These are phyloP conservation scores for Conus betulinus DNA, from an alignment of 1,140 invertebrate genomes.

Conservation along the genomic window DNA sequence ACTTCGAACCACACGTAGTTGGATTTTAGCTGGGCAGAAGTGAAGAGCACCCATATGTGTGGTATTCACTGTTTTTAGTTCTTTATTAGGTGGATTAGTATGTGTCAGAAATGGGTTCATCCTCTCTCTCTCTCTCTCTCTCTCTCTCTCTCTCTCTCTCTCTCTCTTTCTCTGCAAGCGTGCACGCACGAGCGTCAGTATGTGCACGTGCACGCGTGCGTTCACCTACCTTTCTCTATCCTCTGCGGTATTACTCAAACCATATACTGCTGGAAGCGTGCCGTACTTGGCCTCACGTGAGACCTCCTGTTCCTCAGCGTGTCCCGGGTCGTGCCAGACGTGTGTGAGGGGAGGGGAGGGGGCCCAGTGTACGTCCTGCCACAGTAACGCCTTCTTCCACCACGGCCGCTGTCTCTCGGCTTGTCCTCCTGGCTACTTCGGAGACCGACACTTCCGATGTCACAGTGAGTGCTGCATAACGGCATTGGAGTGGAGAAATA, in stretches of 20 bases:
- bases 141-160: not conserved
- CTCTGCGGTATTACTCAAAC: too few relatives aligned
- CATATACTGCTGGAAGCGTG: too few relatives aligned
- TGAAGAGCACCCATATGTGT: too few relatives aligned
- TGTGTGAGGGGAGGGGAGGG: conserved; percentile 43
- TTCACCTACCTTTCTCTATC: not conserved
- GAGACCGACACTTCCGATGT: conserved; percentile 27
- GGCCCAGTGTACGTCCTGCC: conserved; percentile 52
- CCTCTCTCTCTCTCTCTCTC: not conserved
- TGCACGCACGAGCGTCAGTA: too few relatives aligned
- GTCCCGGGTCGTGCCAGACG: conserved; percentile 34
- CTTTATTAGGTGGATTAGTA: too few relatives aligned
- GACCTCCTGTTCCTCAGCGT: conserved; percentile 32
- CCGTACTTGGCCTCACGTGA: too few relatives aligned
- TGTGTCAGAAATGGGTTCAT: too few relatives aligned
- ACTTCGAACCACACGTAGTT: too few relatives aligned
- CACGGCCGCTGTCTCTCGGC: conserved; percentile 50
- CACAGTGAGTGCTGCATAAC: conserved; percentile 31
- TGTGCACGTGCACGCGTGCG: not conserved
- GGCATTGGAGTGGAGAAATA: too few relatives aligned
- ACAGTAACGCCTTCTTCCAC: conserved; percentile 37
- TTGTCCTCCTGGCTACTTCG: conserved; percentile 50
- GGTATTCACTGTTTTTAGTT: too few relatives aligned
- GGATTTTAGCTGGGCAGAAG: too few relatives aligned
- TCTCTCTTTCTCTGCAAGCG: not conserved